Conservation (phyloP, 1,140 invertebrate species). For the Prorops nasuta region DNA sequence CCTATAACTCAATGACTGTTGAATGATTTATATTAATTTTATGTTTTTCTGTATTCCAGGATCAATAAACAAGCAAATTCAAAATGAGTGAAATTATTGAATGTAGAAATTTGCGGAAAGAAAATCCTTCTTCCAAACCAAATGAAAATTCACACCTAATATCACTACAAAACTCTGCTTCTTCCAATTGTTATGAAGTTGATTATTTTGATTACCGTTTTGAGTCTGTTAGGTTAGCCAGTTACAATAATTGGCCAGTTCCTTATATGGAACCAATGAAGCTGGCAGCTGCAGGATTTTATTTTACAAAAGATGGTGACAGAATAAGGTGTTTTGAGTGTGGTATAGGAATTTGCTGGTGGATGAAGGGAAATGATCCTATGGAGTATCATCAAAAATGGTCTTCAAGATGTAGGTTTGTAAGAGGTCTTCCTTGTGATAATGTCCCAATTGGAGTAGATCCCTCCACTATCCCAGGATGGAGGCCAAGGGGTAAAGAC, state of each 20-base stretch:
- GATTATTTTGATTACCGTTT: constrained; percentile 2
- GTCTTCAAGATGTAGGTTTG: constrained; percentile 70
- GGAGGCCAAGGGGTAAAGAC: constrained; percentile 44
- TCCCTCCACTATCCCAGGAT: constrained; percentile 11
- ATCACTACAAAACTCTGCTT: no score
- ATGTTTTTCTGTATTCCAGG: no score
- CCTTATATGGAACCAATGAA: constrained; percentile 49
- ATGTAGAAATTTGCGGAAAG: no score
- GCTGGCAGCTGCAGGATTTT: constrained; percentile 76
- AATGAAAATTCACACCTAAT: neutral
- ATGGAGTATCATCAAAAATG: constrained; percentile 71
- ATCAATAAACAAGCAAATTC: no score
- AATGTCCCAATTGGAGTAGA: constrained; percentile 55
- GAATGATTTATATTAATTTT: no score
- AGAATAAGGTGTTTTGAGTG: constrained; percentile 78
- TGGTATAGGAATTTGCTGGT: constrained; percentile 70
- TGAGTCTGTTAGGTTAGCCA: neutral
- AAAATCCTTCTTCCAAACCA: no score
- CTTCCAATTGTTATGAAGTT: no score
- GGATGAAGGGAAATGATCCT: constrained; percentile 73
- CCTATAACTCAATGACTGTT: no score
- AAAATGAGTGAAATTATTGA: no score
- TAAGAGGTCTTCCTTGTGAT: constrained; percentile 57
- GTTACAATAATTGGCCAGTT: constrained; percentile 3
- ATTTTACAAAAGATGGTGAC: constrained; percentile 64